Conservation (phyloP, 1,140 invertebrate species). For the Asobara japonica region DNA sequence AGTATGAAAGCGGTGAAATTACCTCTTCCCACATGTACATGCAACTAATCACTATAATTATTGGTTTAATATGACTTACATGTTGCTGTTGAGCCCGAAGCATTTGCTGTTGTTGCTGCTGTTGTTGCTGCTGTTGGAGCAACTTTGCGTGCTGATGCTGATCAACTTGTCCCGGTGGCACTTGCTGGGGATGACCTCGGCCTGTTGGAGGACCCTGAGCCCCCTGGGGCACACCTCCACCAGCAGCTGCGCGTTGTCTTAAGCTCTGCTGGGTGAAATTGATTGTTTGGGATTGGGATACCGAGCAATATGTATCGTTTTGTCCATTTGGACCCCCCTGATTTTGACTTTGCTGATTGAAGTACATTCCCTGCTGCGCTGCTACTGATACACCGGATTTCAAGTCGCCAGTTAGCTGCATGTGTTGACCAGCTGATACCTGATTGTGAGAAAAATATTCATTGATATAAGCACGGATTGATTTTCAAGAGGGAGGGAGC, state of each 20-base stretch:
- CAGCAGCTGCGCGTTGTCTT: constrained; percentile 63
- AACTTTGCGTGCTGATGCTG: constrained; percentile 73
- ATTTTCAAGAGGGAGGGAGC: no score
- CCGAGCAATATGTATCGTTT: constrained; percentile 74
- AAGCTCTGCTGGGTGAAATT: constrained; percentile 82
- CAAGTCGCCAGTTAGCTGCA: constrained; percentile 77
- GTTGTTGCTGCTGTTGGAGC: constrained; percentile 70
- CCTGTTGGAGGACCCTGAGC: constrained; percentile 39
- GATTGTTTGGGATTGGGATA: constrained; percentile 83
- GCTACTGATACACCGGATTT: constrained; percentile 77
- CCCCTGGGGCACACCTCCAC: constrained; percentile 55
- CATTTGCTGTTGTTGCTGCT: constrained; percentile 68
- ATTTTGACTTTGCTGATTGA: constrained; percentile 69
- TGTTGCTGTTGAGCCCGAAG: constrained; percentile 66
- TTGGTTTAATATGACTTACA: constrained; percentile 47
- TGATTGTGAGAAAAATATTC: background rate
- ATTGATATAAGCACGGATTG: no score
- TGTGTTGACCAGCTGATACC: constrained; percentile 84
- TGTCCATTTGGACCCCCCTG: constrained; percentile 59
- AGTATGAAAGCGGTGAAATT: background rate
- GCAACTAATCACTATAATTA: background rate
- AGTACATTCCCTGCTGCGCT: constrained; percentile 82
- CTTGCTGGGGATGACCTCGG: constrained; percentile 57
- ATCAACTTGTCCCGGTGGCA: constrained; percentile 58
- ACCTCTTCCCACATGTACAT: background rate